Evolutionary conservation across 2,113 vertebrate genomes (phyloP).

Genomic region (Perca flavescens): DNA sequence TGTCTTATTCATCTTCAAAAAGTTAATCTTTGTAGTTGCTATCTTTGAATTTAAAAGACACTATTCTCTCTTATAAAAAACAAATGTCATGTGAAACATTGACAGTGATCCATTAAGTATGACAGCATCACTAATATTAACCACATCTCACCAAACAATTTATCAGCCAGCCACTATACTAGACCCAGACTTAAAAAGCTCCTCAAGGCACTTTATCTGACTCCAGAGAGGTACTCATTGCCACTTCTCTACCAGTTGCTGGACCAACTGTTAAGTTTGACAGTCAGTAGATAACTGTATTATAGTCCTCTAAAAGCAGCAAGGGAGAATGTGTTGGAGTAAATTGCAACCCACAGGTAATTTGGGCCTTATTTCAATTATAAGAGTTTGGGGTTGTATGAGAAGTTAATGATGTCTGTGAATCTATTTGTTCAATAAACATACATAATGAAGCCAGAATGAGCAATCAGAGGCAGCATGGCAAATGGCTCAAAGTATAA

Average conservation of each 20-base stretch:
- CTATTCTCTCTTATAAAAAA: not conserved
- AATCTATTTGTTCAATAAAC: conserved; percentile 63
- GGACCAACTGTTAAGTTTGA: conserved; percentile 45
- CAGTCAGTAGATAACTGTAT: conserved; percentile 47
- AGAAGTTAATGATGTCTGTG: conserved; percentile 49
- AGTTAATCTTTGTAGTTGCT: conserved; percentile 8
- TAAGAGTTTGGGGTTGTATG: conserved; percentile 26
- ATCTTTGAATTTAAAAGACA: conserved; percentile 24
- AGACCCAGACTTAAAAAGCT: conserved; percentile 34
- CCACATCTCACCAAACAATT: conserved; percentile 41
- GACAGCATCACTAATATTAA: conserved; percentile 36
- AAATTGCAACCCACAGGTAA: conserved; percentile 33
- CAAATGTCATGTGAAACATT: conserved; percentile 16
- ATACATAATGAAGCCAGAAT: conserved; percentile 56
- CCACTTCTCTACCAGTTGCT: conserved; percentile 36
- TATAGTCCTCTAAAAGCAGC: conserved; percentile 13
- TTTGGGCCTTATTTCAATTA: conserved; percentile 58
- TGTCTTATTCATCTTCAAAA: conserved; percentile 42
- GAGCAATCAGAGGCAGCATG: conserved; percentile 35
- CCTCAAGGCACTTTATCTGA: conserved; percentile 37
- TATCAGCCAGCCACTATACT: conserved; percentile 24
- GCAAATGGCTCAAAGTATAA: conserved; percentile 36
- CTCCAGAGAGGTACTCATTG: conserved; percentile 40
- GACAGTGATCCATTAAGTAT: conserved; percentile 26
- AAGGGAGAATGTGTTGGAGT: conserved; percentile 18